These are phyloP conservation scores for Gadopsis marmoratus DNA, from an alignment of 2,797 vertebrate species.

Conservation along the genomic window DNA sequence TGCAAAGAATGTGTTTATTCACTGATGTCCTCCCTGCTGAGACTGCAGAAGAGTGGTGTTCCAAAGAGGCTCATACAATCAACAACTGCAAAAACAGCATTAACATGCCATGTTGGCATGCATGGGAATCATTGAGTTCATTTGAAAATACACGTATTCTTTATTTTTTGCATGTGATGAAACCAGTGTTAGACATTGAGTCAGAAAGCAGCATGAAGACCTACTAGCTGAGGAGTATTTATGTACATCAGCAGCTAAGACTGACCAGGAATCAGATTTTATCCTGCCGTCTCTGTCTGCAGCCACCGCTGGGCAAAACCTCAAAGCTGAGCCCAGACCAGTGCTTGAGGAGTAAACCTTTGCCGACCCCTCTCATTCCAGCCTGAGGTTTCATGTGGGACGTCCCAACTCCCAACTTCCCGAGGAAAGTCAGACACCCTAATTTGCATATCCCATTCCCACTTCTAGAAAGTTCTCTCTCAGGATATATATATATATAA, in stretches of 20 bases:
- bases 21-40: conserved; percentile 4
- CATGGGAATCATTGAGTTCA: background rate
- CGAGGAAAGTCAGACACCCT: conserved; percentile 66
- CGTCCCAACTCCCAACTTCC: conserved; percentile 74
- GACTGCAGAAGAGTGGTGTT: background rate
- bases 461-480: conserved; percentile 94
- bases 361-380: conserved; percentile 30
- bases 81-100: background rate
- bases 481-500: conserved; percentile 78
- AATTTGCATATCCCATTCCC: conserved; percentile 84
- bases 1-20: background rate
- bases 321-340: conserved; percentile 63
- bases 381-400: conserved; percentile 76
- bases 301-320: background rate
- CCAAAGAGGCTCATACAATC: background rate
- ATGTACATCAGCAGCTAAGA: background rate
- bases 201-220: conserved; percentile 67
- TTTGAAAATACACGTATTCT: background rate
- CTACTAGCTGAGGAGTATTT: conserved; percentile 25
- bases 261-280: conserved; percentile 57
- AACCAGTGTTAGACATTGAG: conserved; percentile 66
- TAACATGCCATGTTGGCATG: background rate
- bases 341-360: conserved; percentile 9
- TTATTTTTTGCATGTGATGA: conserved; percentile 58
- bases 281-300: background rate